A percentile compares a stretch with the other conserved stretches of the same genome.
Evolutionary conservation across 2,888 invertebrate genomes (phyloP).

Genomic region (Arctia plantaginis): DNA sequence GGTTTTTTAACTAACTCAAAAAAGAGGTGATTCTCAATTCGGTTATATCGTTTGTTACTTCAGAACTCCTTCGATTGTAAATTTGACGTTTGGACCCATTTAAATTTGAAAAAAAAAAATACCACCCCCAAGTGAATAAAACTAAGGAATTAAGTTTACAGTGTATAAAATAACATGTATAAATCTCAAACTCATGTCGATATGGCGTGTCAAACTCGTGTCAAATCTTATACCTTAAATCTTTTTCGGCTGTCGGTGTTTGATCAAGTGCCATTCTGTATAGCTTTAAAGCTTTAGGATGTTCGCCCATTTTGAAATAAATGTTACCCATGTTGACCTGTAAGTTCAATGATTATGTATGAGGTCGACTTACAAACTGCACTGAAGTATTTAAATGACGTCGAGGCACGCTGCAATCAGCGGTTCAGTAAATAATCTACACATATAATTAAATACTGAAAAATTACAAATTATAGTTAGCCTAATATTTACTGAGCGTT

Average conservation of each 20-base stretch:
- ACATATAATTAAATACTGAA: neutral
- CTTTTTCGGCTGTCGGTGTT: conserved; percentile 96
- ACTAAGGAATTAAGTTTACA: neutral
- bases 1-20: no score
- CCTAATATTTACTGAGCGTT: no score
- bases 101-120: no score
- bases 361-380: neutral
- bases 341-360: conserved; percentile 21
- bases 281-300: conserved; percentile 97
- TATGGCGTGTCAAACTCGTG: no score
- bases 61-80: no score
- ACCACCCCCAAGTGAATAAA: neutral
- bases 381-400: neutral
- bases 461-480: no score
- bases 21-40: no score
- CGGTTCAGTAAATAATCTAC: neutral
- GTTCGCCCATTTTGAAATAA: conserved; percentile 97
- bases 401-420: neutral
- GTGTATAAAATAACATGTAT: neutral
- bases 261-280: conserved; percentile 99
- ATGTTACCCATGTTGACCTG: conserved; percentile 98
- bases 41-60: no score
- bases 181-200: neutral
- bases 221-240: conserved; percentile 89
- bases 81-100: no score